phyloP scores from a whole-genome alignment of 1,140 invertebrate species.

The Brachionus calyciflorus region DNA sequence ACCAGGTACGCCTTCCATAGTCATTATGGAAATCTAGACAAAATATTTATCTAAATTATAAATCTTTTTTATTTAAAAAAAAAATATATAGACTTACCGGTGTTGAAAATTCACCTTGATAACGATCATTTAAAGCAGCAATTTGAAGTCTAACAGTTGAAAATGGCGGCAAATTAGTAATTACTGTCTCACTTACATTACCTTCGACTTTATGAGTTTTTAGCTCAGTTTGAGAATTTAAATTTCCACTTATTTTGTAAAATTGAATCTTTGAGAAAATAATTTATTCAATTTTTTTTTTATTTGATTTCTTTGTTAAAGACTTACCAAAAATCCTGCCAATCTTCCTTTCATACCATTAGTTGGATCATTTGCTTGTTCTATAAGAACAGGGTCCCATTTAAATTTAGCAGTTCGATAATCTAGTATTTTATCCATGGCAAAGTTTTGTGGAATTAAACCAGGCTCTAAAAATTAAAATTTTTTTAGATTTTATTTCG shows the following conservation, averaged over 20 bases:
- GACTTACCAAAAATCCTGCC: slow-evolving; percentile 24
- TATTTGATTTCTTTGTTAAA: not conserved
- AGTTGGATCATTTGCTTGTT: slow-evolving; percentile 25
- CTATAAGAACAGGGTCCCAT: slow-evolving; percentile 30
- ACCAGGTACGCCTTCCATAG: slow-evolving; percentile 28
- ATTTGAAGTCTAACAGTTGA: slow-evolving; percentile 30
- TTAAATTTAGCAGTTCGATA: slow-evolving; percentile 25
- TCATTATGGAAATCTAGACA: slow-evolving; percentile 25
- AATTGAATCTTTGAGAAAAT: slow-evolving; percentile 40
- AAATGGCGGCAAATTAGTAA: slow-evolving; percentile 28
- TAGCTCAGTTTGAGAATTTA: slow-evolving; percentile 6
- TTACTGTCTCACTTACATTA: slow-evolving; percentile 31
- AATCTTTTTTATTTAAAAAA: not conserved
- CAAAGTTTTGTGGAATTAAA: slow-evolving; percentile 29
- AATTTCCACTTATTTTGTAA: slow-evolving; percentile 32
- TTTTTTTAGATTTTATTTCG: not conserved
- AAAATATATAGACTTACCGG: not conserved
- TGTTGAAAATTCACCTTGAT: slow-evolving; percentile 41
- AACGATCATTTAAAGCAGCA: slow-evolving; percentile 37
- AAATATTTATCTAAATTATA: too few species aligned
- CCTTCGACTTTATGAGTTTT: slow-evolving; percentile 46
- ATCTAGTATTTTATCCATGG: not conserved
- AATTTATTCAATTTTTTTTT: not conserved
- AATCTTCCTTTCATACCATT: slow-evolving; percentile 35
- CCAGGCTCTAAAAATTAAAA: not conserved